Evolutionary conservation across 2,113 vertebrate species (phyloP), one percentile per base, ranked within the genome.

Genomic region (Pica pica): DNA sequence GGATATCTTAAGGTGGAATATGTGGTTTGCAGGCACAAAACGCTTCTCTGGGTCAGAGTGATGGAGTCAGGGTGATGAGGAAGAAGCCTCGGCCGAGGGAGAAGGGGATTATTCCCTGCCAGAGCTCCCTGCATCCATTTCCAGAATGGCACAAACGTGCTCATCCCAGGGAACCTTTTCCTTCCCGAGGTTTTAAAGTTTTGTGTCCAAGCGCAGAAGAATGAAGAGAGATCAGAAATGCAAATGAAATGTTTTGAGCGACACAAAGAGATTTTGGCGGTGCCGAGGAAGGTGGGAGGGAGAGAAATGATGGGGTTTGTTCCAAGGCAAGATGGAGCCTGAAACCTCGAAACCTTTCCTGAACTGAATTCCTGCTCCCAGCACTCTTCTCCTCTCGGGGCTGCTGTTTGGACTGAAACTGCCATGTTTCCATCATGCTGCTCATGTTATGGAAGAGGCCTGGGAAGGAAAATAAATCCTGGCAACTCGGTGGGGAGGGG

Each of bases 291-390:
- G 95, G 91, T 93, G 91, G 93, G 83, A 95, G 88, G 92, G 74
- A 74, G 87, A 81, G 92, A 94, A 95, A 87, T 50, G 23, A 63
- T 0, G 68, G 88, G 76, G 86, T 93, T 92, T 92, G 65, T 93
- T 96, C 71, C 69, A 77, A 23, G 53, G 83, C 90, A 90, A 31
- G 92, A 94, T 88, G 68, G 85, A 94, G 68, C 87, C 53, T 95
- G 92, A 95, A 94, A 92, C 93, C 82, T 49, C 86, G 53, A 89
- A 89, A 93, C 93, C 89, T 86, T 90, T 84, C 69, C 71, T 68
- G 79, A 90, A 20, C 80, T 86, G 83, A 93, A 88, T 64, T 49
- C 83, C 94, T 87, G 65, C 89, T 71, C 92, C 68, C 68, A 71
- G 86, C 92, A 78, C 88, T 24, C 60, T 71, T 11, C 31, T 70